Base-by-base conservation (phyloP, 2,888 invertebrate genomes). In the Drosophila ustulata region DNA sequence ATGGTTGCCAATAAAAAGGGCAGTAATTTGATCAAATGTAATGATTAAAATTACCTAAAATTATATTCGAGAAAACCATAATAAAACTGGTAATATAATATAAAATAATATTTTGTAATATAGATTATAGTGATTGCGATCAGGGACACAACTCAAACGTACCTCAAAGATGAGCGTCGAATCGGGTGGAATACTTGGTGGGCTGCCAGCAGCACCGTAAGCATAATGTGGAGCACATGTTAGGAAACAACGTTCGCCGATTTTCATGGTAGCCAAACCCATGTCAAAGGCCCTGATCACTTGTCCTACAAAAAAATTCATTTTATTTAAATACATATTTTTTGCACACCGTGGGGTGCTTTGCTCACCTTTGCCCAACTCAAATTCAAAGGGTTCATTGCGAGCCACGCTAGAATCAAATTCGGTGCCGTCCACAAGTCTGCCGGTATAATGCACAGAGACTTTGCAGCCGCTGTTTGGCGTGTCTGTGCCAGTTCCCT, bases 201-300 rank as follows among this genome's bases (percentile, higher is more conserved):
- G 96, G 86, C 95, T 96, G 63, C 98, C 98, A 28, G 92, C 90
- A 72, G 94, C 94, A 4, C 98, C 98, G 90, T 99, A 99, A 0
- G 97, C 99, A 93, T 98, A 99, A 67, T 97, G 95, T 0, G 98
- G 94, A 55, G 96, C 95, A 93, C 98, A 98, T 0, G 96, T 97
- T 53, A 99, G 92, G 57, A 95, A 93, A 51, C 97, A 96, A 56
- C 96, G 93, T 92, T 99, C 98, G 0, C 97, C 97, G 82, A 95
- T 95, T 92, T 96, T 97, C 99, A 99, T 99, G 0, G 97, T 96
- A 0, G 97, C 96, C 13, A 99, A 96, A 30, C 98, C 98, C 76
- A 97, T 94, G 89, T 99, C 99, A 97, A 98, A 99, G 92, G 96
- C 98, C 93, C 96, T 97, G 75, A 99, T 98, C 1, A 98, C 98